Evolutionary conservation across 1,140 invertebrate species (phyloP).

Genomic region (Charaxes varanes): DNA sequence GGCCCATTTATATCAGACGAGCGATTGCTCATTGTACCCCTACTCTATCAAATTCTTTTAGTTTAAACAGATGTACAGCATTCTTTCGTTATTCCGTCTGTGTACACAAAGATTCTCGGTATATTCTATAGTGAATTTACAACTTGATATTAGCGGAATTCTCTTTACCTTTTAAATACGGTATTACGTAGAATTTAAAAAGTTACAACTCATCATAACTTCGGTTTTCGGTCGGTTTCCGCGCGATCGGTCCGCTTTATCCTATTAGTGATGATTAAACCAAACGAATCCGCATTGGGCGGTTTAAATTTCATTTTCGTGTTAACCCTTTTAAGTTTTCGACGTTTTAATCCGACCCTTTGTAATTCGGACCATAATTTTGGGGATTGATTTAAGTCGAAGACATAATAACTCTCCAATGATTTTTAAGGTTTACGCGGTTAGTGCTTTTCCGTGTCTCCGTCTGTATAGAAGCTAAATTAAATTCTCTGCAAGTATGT

Average conservation of each 20-base stretch:
- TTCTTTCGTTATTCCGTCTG: too few relatives aligned
- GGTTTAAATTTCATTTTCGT: constrained; percentile 54
- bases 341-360: constrained; percentile 30
- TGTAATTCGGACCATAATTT: constrained; percentile 15
- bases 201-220: constrained; percentile 10
- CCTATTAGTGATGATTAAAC: constrained; percentile 62
- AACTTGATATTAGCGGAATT: too few relatives aligned
- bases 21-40: too few relatives aligned
- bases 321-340: constrained; percentile 38
- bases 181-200: too few relatives aligned
- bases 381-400: constrained; percentile 17
- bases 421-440: background rate
- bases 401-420: background rate
- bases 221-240: constrained; percentile 40
- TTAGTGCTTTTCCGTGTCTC: constrained; percentile 1
- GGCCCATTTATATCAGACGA: too few relatives aligned
- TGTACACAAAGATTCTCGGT: too few relatives aligned
- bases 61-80: too few relatives aligned
- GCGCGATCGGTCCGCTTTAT: constrained; percentile 43
- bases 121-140: too few relatives aligned
- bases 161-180: too few relatives aligned
- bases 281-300: constrained; percentile 33
- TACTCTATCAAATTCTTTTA: too few relatives aligned
- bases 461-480: too few relatives aligned
- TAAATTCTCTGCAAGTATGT: too few relatives aligned